Conservation (phyloP, 2,113 vertebrate species). For the Amazona vittata region DNA sequence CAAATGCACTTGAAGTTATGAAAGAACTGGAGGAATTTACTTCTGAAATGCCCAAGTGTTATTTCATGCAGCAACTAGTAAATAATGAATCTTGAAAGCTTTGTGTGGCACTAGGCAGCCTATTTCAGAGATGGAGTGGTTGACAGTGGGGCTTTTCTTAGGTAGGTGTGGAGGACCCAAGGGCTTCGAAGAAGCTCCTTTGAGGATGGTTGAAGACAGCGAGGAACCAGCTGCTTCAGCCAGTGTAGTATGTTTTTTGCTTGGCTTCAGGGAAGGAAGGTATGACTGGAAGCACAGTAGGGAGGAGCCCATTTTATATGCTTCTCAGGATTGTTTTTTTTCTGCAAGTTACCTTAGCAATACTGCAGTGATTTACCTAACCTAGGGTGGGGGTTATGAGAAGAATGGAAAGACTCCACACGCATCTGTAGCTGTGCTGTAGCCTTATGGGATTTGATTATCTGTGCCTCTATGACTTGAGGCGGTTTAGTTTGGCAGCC, state of each 20-base stretch:
- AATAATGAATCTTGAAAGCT: neutral
- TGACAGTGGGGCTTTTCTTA: neutral
- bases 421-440: neutral
- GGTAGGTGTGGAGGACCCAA: neutral
- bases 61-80: neutral
- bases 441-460: neutral
- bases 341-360: neutral
- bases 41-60: slow-evolving; percentile 5
- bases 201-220: neutral
- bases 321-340: neutral
- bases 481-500: neutral
- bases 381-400: neutral
- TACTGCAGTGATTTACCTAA: neutral
- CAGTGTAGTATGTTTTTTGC: neutral
- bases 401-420: neutral
- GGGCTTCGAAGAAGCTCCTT: neutral
- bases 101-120: neutral
- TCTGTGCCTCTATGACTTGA: neutral
- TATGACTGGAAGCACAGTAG: neutral
- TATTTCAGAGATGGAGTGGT: neutral
- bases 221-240: neutral
- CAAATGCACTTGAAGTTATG: neutral
- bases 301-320: neutral
- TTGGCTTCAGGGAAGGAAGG: neutral
- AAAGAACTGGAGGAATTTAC: slow-evolving; percentile 32